Base-by-base conservation (phyloP, 2,888 invertebrate species). In the Plagodis pulveraria region DNA sequence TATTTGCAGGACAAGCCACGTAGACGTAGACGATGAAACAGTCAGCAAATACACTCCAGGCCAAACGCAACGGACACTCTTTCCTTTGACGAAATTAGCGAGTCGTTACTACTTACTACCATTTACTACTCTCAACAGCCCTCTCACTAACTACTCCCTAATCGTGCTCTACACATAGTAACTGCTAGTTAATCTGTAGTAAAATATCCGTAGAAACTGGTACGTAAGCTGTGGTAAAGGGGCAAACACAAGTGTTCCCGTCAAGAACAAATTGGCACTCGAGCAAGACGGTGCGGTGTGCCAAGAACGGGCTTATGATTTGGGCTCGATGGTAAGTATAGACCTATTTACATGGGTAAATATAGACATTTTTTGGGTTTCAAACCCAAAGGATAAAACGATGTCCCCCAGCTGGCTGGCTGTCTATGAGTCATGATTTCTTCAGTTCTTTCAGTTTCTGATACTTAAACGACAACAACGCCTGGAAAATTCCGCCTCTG, bases 161-260 rank as follows among this genome's bases (percentile, higher is more conserved):
- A 38, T 9, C 48, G n/a, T 38, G 38, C 22, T 22, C 5, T 5
- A 42, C 6, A 32, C 12, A 6, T 4, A 41, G 9, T 41, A 33
- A 40, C 22, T 49, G 41, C 32, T 6, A 5, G 32, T 32, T 49
- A 49, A 41, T 40, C 32, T 49, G n/a, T 7, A 41, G 33, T 11
- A n/a, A 45, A 7, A 6, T n/a, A n/a, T n/a, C 4, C 12, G 43
- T 66, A 60, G 74, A 69, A 80, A 83, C 40, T 53, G 40, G 12
- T 40, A 10, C 5, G 12, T n/a, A 11, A 32, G 33, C 58, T 58
- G 45, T 45, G 58, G 49, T 6, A 35, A 64, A 58, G 83, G 77
- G 83, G 84, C 86, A 82, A 87, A 83, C 84, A 84, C 83, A 72
- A 86, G 87, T 88, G 89, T 87, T 84, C 81, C 76, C 77, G 75